These are phyloP conservation scores for Phodopus roborovskii DNA, from an alignment of 2,113 vertebrate genomes.

Conservation along the genomic window DNA sequence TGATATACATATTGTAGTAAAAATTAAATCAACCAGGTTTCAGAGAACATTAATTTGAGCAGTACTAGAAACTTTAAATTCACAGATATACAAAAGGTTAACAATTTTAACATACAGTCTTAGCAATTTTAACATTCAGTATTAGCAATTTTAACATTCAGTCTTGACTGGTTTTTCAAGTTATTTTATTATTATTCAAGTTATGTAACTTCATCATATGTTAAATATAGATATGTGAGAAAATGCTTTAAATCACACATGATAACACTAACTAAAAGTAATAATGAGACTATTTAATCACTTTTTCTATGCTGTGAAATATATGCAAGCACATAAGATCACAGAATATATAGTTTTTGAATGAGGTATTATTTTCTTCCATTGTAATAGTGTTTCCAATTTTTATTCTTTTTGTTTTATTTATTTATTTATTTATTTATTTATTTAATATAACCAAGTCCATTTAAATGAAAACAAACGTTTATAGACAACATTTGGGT, in stretches of 20 bases:
- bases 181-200: too few relatives aligned
- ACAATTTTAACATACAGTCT: background rate
- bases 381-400: too few relatives aligned
- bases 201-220: background rate
- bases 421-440: too few relatives aligned
- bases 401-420: too few relatives aligned
- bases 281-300: background rate
- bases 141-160: background rate
- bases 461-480: too few relatives aligned
- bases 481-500: too few relatives aligned
- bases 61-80: constrained; percentile 27
- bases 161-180: background rate
- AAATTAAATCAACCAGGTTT: constrained; percentile 19
- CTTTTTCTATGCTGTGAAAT: constrained; percentile 15
- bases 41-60: constrained; percentile 1
- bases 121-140: background rate
- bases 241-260: background rate
- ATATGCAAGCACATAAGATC: background rate
- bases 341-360: background rate
- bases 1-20: constrained; percentile 15
- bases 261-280: background rate
- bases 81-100: background rate
- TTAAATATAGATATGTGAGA: background rate
- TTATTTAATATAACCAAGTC: too few relatives aligned
- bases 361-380: too few relatives aligned